These are phyloP conservation scores for Lepidostoma basale DNA, from an alignment of 1,140 invertebrate species.

Conservation along the genomic window DNA sequence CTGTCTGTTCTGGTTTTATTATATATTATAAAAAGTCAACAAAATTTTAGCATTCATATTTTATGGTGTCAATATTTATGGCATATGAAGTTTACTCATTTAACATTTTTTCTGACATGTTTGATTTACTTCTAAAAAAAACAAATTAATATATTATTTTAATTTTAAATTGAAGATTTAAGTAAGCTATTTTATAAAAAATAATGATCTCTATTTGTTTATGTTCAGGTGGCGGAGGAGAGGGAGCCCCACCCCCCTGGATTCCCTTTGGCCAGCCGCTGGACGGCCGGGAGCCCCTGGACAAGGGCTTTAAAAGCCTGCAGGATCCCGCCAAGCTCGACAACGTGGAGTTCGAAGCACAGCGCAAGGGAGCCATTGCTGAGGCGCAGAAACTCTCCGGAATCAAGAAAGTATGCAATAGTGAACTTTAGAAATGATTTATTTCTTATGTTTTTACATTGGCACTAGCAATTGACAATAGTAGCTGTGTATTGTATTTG, in stretches of 20 bases:
- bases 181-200: background rate
- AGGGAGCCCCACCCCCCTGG: constrained; percentile 86
- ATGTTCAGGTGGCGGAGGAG: constrained; percentile 60
- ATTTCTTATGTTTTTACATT: too few relatives aligned
- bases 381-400: constrained; percentile 80
- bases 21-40: too few relatives aligned
- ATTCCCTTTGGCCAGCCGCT: constrained; percentile 86
- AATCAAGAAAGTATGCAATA: constrained; percentile 67
- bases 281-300: constrained; percentile 62
- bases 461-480: too few relatives aligned
- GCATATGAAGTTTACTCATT: too few relatives aligned
- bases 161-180: too few relatives aligned
- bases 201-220: background rate
- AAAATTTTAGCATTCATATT: too few relatives aligned
- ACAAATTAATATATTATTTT: too few relatives aligned
- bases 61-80: too few relatives aligned
- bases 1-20: too few relatives aligned
- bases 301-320: constrained; percentile 75
- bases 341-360: constrained; percentile 83
- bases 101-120: too few relatives aligned
- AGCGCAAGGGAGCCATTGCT: constrained; percentile 84
- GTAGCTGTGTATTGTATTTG: constrained; percentile 8
- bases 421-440: background rate
- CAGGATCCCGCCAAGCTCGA: constrained; percentile 66
- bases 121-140: too few relatives aligned